Conservation (phyloP, 2,888 invertebrate genomes). For the Apeira syringaria region DNA sequence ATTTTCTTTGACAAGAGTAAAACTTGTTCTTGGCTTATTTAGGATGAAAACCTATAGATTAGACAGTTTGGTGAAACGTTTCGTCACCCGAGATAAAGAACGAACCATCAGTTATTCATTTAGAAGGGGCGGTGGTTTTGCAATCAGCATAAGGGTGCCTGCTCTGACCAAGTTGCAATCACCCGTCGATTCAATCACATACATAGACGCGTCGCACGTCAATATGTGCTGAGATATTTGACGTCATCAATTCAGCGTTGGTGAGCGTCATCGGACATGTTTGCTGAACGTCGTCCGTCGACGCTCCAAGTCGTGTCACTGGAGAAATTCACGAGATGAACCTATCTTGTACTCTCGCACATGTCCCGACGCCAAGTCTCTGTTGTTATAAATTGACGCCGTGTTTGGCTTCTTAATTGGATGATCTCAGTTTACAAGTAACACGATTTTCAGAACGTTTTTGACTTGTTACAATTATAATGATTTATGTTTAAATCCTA, state of each 20-base stretch:
- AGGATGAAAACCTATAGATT: too few species aligned
- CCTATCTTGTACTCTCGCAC: slow-evolving; percentile 45
- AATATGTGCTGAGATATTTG: slow-evolving; percentile 48
- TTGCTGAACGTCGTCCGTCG: slow-evolving; percentile 40
- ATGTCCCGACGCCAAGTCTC: slow-evolving; percentile 50
- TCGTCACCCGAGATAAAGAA: too few species aligned
- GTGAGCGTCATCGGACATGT: slow-evolving; percentile 55
- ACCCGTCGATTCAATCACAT: slow-evolving; percentile 16
- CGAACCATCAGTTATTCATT: not conserved
- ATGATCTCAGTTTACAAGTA: slow-evolving; percentile 44
- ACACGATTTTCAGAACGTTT: slow-evolving; percentile 13
- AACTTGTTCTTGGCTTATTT: too few species aligned
- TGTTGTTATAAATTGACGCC: slow-evolving; percentile 73
- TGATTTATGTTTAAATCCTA: too few species aligned
- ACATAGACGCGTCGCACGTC: slow-evolving; percentile 18
- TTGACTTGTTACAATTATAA: slow-evolving; percentile 6
- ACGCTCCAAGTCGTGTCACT: slow-evolving; percentile 52
- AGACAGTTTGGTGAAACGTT: too few species aligned
- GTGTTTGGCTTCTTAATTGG: slow-evolving; percentile 62
- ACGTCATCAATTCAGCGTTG: slow-evolving; percentile 56
- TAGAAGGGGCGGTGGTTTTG: not conserved
- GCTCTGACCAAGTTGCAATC: slow-evolving; percentile 9
- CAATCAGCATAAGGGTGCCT: slow-evolving; percentile 5
- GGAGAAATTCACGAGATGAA: slow-evolving; percentile 66
- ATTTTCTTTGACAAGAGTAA: too few species aligned